Percentiles rank a stretch among this genome's conserved stretches.
Conservation (phyloP, 1,140 invertebrate species). For the Trialeurodes vaporariorum region DNA sequence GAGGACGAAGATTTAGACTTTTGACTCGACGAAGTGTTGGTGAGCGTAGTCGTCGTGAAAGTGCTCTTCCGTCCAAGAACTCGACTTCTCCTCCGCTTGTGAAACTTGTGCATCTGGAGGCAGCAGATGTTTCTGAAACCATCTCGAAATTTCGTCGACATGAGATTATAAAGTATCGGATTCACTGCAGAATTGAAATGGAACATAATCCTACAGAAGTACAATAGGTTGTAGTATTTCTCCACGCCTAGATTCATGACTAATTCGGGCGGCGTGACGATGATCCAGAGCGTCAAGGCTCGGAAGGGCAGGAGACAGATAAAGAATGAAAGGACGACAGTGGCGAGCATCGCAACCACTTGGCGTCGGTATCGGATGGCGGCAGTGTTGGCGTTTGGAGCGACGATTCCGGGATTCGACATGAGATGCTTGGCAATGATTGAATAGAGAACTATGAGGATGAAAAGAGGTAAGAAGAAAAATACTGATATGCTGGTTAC, state of each 20-base stretch:
- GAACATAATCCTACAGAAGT: constrained; percentile 71
- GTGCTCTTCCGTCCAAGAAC: background rate
- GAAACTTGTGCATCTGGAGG: background rate
- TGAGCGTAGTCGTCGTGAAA: background rate
- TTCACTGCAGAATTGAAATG: constrained; percentile 77
- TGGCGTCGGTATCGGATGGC: constrained; percentile 32
- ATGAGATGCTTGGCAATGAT: constrained; percentile 63
- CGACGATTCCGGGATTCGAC: constrained; percentile 44
- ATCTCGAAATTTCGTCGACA: constrained; percentile 70
- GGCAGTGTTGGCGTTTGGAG: constrained; percentile 33
- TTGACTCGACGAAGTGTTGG: background rate
- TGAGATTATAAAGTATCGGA: constrained; percentile 71
- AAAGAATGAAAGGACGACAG: constrained; percentile 76
- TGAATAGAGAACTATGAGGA: constrained; percentile 61
- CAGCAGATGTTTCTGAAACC: constrained; percentile 43
- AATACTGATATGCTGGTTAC: constrained; percentile 55
- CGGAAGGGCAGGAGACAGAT: constrained; percentile 74
- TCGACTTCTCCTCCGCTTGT: background rate
- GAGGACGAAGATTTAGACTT: background rate
- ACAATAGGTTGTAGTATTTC: constrained; percentile 63
- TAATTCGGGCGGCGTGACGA: constrained; percentile 47
- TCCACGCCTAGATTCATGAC: constrained; percentile 50
- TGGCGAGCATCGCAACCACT: constrained; percentile 67
- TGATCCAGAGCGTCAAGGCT: constrained; percentile 66
- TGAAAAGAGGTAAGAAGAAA: constrained; percentile 60